Conservation (phyloP, 2,113 vertebrate genomes). For the Empidonax traillii region DNA sequence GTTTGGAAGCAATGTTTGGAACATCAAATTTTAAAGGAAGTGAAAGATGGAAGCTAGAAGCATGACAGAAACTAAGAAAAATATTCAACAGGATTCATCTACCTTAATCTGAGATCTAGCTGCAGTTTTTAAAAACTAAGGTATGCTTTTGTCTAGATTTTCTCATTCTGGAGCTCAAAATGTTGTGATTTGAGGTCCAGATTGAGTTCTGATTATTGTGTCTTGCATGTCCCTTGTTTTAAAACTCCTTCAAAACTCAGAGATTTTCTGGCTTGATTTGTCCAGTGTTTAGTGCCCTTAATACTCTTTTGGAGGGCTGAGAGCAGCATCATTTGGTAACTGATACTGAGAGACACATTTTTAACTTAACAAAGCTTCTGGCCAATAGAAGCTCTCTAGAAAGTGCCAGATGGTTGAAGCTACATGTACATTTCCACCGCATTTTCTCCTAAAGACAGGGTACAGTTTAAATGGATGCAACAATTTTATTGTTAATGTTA, state of each 20-base stretch:
- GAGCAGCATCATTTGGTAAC: background rate
- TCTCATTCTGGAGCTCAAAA: background rate
- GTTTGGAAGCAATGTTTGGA: background rate
- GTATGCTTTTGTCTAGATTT: background rate
- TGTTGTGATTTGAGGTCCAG: background rate
- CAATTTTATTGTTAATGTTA: rapidly evolving
- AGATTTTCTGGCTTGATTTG: background rate
- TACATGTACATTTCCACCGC: rapidly evolving
- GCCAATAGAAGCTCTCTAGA: background rate
- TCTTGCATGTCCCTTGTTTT: background rate
- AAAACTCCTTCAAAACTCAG: background rate
- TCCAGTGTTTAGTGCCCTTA: background rate
- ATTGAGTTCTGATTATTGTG: background rate
- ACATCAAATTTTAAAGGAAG: rapidly evolving
- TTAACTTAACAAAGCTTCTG: background rate
- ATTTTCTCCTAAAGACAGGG: background rate
- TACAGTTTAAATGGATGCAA: background rate
- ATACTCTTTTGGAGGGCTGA: background rate
- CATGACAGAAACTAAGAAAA: background rate
- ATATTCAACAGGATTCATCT: background rate
- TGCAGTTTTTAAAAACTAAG: background rate
- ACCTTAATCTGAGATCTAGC: background rate
- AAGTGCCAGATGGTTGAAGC: background rate
- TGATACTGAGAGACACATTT: background rate
- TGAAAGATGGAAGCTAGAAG: background rate